Conservation (phyloP, 2,888 invertebrate species). For the Eristalis arbustorum region DNA sequence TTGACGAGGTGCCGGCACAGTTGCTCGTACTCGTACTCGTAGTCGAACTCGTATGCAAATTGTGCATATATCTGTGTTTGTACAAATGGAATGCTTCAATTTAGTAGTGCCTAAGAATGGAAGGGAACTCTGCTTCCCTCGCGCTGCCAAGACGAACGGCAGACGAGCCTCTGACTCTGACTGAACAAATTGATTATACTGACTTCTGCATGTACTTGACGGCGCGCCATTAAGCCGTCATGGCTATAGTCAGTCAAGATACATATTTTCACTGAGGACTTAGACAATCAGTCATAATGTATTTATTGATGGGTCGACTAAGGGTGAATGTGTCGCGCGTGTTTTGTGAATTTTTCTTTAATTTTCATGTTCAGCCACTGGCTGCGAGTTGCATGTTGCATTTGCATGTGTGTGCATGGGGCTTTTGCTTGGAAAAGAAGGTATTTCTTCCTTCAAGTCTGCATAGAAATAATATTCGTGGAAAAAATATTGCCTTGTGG, state of each 20-base stretch:
- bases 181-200: constrained; percentile 13
- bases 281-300: constrained; percentile 46
- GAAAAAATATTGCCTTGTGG: no score
- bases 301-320: constrained; percentile 54
- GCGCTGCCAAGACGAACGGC: not conserved
- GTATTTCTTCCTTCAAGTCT: no score
- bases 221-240: constrained; percentile 62
- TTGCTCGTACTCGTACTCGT: not conserved
- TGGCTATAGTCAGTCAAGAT: constrained; percentile 37
- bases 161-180: not conserved
- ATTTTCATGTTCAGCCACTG: not conserved
- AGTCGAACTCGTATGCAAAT: constrained; percentile 29
- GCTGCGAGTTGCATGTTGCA: not conserved
- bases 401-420: not conserved
- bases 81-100: constrained; percentile 8
- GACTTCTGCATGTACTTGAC: constrained; percentile 47
- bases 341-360: not conserved
- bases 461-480: no score
- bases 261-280: constrained; percentile 27
- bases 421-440: not conserved
- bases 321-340: constrained; percentile 18
- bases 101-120: not conserved
- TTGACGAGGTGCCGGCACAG: constrained; percentile 51
- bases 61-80: not conserved
- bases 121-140: constrained; percentile 31